Conservation (phyloP, 1,140 invertebrate species). For the Brachionus calyciflorus region DNA sequence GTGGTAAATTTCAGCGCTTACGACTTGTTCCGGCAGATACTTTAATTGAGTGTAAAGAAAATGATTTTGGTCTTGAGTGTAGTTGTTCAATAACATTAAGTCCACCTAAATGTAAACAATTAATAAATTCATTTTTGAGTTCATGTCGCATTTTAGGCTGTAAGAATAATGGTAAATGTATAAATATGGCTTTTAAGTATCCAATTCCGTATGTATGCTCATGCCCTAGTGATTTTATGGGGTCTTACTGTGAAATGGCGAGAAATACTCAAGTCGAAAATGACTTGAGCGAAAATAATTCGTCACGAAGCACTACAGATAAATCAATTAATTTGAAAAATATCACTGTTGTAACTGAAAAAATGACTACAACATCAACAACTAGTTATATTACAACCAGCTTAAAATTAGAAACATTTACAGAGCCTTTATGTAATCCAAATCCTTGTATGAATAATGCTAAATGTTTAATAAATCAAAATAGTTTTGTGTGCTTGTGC, state of each 20-base stretch:
- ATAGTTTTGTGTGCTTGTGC: slow-evolving; percentile 13
- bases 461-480: slow-evolving; percentile 15
- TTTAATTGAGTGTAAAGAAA: slow-evolving; percentile 46
- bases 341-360: not conserved
- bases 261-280: slow-evolving; percentile 24
- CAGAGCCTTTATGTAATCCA: slow-evolving; percentile 33
- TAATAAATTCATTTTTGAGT: slow-evolving; percentile 46
- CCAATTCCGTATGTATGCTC: slow-evolving; percentile 45
- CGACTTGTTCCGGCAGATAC: slow-evolving; percentile 40
- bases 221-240: slow-evolving; percentile 46
- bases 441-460: slow-evolving; percentile 43
- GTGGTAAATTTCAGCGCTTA: slow-evolving; percentile 38
- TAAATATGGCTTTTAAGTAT: slow-evolving; percentile 46
- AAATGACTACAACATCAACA: not conserved
- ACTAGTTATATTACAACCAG: not conserved
- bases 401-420: not conserved
- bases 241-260: slow-evolving; percentile 40
- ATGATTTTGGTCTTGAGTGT: slow-evolving; percentile 46
- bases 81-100: slow-evolving; percentile 45
- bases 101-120: slow-evolving; percentile 45
- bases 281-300: not conserved
- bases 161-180: slow-evolving; percentile 45
- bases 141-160: slow-evolving; percentile 36
- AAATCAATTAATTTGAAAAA: not conserved
- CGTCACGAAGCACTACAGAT: not conserved